These are phyloP conservation scores for fruit fly (Drosophila melanogaster) DNA, from an alignment of 1,140 invertebrate species.

Conservation along the genomic window Release_6_plus_ISO1_MT NC_004354.4:16730001-16730500, in stretches of 20 bases:
- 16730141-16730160: conserved; percentile 59
- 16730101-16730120: conserved; percentile 21
- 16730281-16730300: conserved; percentile 78
- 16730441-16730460: not conserved
- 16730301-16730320: conserved; percentile 74
- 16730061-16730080: conserved; percentile 16
- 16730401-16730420: conserved; percentile 16
- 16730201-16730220: conserved; percentile 23
- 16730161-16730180: conserved; percentile 20
- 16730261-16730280: conserved; percentile 44
- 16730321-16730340: conserved; percentile 45
- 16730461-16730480: not conserved
- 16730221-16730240: conserved; percentile 2
- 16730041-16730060: conserved; percentile 63
- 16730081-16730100: conserved; percentile 29
- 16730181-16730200: conserved; percentile 19
- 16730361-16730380: conserved; percentile 5
- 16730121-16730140: conserved; percentile 25
- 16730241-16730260: not conserved
- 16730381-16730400: not conserved
- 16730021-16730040: conserved; percentile 69
- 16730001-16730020: conserved; percentile 74
- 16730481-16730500: not conserved
- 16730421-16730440: no score
- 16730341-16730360: conserved; percentile 61